phyloP scores from a whole-genome alignment of 92 coral and sea anemone species.

The Paramuricea clavata region DNA sequence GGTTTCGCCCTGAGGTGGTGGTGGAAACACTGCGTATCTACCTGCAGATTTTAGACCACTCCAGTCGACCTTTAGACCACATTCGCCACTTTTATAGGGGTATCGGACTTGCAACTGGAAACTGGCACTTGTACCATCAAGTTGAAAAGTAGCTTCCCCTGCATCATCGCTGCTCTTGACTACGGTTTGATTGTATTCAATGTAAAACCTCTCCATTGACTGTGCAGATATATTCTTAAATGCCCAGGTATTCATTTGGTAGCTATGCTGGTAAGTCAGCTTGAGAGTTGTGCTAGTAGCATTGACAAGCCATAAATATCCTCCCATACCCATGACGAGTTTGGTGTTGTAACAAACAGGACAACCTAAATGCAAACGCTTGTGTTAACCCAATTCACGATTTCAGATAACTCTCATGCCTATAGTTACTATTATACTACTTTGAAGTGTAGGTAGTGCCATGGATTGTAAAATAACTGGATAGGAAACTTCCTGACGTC shows the following conservation, averaged over 20 bases:
- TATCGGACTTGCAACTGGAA: constrained; percentile 4
- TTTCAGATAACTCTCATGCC: no score
- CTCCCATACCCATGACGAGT: constrained; percentile 1
- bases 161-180: background rate
- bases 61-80: background rate
- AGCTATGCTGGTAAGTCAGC: background rate
- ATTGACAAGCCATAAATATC: background rate
- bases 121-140: background rate
- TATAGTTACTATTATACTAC: no score
- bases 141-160: background rate
- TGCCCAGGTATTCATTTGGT: background rate
- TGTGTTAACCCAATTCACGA: no score
- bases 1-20: background rate
- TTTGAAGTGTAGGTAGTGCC: no score
- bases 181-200: background rate
- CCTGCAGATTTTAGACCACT: background rate
- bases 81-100: background rate
- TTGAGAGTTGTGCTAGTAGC: background rate
- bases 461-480: no score
- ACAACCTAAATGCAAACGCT: no score
- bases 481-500: no score
- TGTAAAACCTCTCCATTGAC: constrained; percentile 3
- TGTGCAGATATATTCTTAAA: background rate
- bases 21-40: background rate
- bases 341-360: background rate